Evolutionary conservation across 2,113 vertebrate genomes (phyloP), one percentile per base, ranked within the genome.

Genomic region (Apeltes quadracus): DNA sequence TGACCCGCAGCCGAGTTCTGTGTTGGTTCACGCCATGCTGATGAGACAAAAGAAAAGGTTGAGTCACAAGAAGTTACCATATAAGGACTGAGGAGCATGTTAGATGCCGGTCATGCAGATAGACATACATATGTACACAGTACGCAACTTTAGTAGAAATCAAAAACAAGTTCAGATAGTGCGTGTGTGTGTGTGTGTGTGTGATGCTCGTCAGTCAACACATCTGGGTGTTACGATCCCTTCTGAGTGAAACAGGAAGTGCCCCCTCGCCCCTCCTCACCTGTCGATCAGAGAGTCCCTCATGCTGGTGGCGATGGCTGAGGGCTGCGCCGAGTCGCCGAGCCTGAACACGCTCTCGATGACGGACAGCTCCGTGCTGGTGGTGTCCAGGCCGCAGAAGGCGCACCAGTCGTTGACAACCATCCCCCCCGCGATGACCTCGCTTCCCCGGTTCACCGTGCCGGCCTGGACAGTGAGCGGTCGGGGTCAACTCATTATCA

Each of bases 341-440:
- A 99, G 92, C 54, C 82, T 93, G 90, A 99, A 99, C 66, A 99
- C 95, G 23, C 96, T 99, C 92, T 99, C 98, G 7, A 99, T 96
- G 85, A 99, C 97, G 0, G 97, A 98, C 76, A 99, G 93, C 90
- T 99, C 98, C 0, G 98, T 97, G 89, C 98, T 99, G 25, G 97
- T 99, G 3, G 98, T 99, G 85, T 98, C 97, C 88, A 98, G 92
- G 1, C 97, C 98, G 8, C 97, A 98, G 93, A 99, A 99, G 27
- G 97, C 97, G 50, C 95, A 96, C 97, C 98, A 99, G 90, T 99
- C 97, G 0, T 99, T 99, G 8, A 98, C 97, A 71, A 98, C 97
- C 97, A 99, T 96, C 5, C 97, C 98, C 0, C 91, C 96, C 0
- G 95, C 97, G 5, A 99, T 95, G n/a, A 99, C 97, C 65, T 99